A percentile compares a stretch with the other conserved stretches of the same genome.
These are phyloP conservation scores for Sylvilagus floridanus DNA, from an alignment of 2,797 vertebrate genomes.

Conservation along the genomic window DNA sequence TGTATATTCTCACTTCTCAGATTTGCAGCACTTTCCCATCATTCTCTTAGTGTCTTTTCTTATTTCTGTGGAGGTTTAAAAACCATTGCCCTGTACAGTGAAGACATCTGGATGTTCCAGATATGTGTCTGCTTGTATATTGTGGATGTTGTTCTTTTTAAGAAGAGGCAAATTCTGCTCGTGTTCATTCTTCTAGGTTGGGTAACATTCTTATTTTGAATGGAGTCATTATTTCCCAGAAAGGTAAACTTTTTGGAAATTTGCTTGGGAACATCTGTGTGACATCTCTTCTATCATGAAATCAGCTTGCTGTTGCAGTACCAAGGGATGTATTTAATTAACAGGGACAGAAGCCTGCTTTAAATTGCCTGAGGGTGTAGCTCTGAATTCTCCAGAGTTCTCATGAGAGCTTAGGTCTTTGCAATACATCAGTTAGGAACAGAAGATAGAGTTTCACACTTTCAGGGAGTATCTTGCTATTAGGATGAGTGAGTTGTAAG, in stretches of 20 bases:
- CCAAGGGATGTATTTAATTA: conserved; percentile 58
- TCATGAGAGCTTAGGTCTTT: neutral
- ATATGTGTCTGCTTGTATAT: conserved; percentile 42
- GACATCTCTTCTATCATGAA: conserved; percentile 61
- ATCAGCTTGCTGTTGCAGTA: neutral
- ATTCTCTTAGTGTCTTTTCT: neutral
- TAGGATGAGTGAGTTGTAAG: neutral
- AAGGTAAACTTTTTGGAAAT: conserved; percentile 69
- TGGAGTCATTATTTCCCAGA: conserved; percentile 63
- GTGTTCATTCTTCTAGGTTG: conserved; percentile 44
- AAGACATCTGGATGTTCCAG: conserved; percentile 72
- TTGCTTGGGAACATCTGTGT: conserved; percentile 69
- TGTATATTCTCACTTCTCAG: conserved; percentile 78
- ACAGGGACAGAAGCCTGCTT: conserved; percentile 50
- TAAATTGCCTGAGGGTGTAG: conserved; percentile 8
- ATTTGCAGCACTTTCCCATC: conserved; percentile 41
- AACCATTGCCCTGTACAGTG: neutral
- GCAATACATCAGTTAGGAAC: neutral
- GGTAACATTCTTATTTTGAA: conserved; percentile 70
- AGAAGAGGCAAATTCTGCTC: conserved; percentile 45
- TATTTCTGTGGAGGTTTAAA: conserved; percentile 53
- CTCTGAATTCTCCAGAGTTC: conserved; percentile 16
- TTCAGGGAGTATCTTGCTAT: neutral
- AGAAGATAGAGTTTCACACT: neutral
- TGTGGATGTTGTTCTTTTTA: conserved; percentile 55